A percentile compares a stretch with the other conserved stretches of the same genome.
phyloP scores from a whole-genome alignment of 2,888 invertebrate species.

The Pteria penguin region DNA sequence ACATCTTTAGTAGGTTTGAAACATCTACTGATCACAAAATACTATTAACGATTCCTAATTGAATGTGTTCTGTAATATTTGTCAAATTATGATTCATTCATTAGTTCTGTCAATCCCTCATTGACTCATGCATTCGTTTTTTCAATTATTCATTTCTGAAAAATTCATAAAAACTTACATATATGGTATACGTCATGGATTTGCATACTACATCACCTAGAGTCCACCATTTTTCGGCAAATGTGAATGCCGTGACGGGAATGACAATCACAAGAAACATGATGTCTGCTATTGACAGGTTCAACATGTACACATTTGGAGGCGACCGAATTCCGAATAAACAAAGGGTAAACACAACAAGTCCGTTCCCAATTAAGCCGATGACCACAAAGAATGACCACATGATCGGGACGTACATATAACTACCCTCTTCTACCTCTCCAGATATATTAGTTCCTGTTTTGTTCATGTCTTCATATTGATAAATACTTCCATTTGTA shows the following conservation, averaged over 20 bases:
- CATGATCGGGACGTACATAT: constrained; percentile 50
- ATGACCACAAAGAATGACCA: constrained; percentile 59
- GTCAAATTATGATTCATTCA: too few species aligned
- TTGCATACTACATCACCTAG: constrained; percentile 63
- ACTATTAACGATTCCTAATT: too few species aligned
- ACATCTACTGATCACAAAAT: too few species aligned
- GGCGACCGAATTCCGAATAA: constrained; percentile 59
- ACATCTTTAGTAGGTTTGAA: too few species aligned
- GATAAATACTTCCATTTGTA: too few species aligned
- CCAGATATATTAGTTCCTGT: neutral
- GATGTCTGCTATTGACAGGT: constrained; percentile 67
- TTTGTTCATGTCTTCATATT: too few species aligned
- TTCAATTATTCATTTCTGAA: too few species aligned
- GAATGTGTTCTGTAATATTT: too few species aligned
- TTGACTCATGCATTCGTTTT: too few species aligned
- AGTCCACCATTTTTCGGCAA: constrained; percentile 54
- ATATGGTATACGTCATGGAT: constrained; percentile 60
- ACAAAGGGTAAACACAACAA: constrained; percentile 64
- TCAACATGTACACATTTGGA: constrained; percentile 66
- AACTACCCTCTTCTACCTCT: neutral
- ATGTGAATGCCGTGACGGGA: constrained; percentile 62
- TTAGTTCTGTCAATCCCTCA: too few species aligned
- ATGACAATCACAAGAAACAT: constrained; percentile 61
- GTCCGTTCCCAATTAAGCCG: constrained; percentile 61
- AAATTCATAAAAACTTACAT: constrained; percentile 59